phyloP scores from a whole-genome alignment of 2,113 vertebrate species.

The Xyrauchen texanus region DNA sequence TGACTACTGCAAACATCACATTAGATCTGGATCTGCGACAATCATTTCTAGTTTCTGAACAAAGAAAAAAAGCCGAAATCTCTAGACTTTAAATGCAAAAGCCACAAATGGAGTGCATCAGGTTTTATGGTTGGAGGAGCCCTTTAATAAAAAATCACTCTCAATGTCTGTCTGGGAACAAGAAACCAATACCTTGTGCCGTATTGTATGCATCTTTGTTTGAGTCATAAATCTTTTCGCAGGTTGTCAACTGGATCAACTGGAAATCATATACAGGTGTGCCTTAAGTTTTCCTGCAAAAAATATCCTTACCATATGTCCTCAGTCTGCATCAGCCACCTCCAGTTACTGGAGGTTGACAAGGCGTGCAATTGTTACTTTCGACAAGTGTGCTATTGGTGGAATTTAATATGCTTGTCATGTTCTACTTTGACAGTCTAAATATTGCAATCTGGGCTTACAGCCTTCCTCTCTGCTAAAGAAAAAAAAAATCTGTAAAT shows the following conservation, averaged over 20 bases:
- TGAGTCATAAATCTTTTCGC: conserved; percentile 70
- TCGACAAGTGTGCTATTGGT: conserved; percentile 44
- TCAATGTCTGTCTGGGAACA: conserved; percentile 53
- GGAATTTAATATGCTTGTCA: conserved; percentile 63
- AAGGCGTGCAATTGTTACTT: conserved; percentile 55
- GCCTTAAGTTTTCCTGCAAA: conserved; percentile 34
- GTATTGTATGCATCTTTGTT: conserved; percentile 61
- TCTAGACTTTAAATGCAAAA: conserved; percentile 43
- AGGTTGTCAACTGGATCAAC: conserved; percentile 67
- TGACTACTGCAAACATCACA: conserved; percentile 46
- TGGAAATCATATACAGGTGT: conserved; percentile 73
- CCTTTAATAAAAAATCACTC: conserved; percentile 52
- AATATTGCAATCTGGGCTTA: conserved; percentile 72
- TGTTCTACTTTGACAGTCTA: conserved; percentile 68
- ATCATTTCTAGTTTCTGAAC: conserved; percentile 49
- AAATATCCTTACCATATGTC: conserved; percentile 50
- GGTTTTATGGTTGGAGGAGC: conserved; percentile 67
- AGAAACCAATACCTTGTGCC: conserved; percentile 70
- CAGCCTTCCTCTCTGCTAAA: conserved; percentile 42
- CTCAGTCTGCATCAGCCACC: conserved; percentile 39
- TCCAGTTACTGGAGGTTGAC: conserved; percentile 41
- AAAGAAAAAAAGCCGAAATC: conserved; percentile 38
- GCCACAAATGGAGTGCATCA: conserved; percentile 63
- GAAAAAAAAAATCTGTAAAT: conserved; percentile 61
- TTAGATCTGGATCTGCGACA: conserved; percentile 47